Conservation (phyloP, 1,140 invertebrate species). For the Coelopa frigida region DNA sequence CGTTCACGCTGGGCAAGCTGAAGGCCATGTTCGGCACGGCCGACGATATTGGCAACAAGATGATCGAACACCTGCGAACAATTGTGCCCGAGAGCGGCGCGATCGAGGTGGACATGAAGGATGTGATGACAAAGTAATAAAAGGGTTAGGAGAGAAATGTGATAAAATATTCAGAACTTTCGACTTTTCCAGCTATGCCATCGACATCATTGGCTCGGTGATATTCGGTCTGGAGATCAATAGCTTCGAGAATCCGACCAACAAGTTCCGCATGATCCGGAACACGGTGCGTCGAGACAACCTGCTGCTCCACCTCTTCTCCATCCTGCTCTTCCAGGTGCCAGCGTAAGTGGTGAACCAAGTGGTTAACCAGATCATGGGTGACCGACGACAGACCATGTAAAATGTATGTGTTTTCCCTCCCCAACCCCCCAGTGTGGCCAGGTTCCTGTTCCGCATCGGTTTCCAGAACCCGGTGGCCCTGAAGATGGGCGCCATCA, state of each 20-base stretch:
- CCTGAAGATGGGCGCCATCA: slow-evolving; percentile 32
- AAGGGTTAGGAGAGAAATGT: background rate
- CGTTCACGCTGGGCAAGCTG: slow-evolving; percentile 53
- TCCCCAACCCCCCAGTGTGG: slow-evolving; percentile 13
- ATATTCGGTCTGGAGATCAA: slow-evolving; percentile 36
- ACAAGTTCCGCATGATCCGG: slow-evolving; percentile 25
- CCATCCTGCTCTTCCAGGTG: slow-evolving; percentile 26
- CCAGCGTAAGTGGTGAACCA: slow-evolving; percentile 36
- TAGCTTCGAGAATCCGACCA: slow-evolving; percentile 30
- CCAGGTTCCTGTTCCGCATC: slow-evolving; percentile 19
- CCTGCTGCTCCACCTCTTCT: slow-evolving; percentile 14
- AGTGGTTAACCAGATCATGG: no score
- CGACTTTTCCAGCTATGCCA: slow-evolving; percentile 24
- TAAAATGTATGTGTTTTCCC: background rate
- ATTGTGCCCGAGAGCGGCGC: slow-evolving; percentile 17
- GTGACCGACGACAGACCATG: slow-evolving; percentile 14
- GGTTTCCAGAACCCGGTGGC: slow-evolving; percentile 21
- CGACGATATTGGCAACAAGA: slow-evolving; percentile 41
- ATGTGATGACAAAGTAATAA: slow-evolving; percentile 19
- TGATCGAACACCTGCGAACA: slow-evolving; percentile 29
- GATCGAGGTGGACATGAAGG: slow-evolving; percentile 26
- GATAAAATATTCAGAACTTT: background rate
- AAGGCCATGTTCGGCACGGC: slow-evolving; percentile 50
- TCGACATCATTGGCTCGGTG: slow-evolving; percentile 33
- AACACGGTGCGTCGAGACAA: slow-evolving; percentile 5